Percentiles rank a stretch among this genome's conserved stretches.
Evolutionary conservation across 2,888 invertebrate genomes (phyloP).

Genomic region (Protophormia terraenovae): DNA sequence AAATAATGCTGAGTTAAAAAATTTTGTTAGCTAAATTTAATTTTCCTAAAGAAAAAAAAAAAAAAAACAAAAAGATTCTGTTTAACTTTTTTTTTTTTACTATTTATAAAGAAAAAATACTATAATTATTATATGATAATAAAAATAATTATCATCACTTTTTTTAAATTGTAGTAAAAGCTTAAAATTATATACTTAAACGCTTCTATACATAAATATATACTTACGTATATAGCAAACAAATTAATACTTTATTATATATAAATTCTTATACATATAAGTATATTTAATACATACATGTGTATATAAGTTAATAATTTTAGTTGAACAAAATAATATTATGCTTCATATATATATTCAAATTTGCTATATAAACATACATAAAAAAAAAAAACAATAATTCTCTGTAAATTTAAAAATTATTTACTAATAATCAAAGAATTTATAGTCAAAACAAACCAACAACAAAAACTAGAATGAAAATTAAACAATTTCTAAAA

Average conservation of each 20-base stretch:
- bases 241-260: slow-evolving; percentile 58
- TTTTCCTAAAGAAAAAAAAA: slow-evolving; percentile 41
- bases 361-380: slow-evolving; percentile 38
- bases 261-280: slow-evolving; percentile 31
- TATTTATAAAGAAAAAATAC: slow-evolving; percentile 35
- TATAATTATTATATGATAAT: slow-evolving; percentile 37
- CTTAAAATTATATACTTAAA: slow-evolving; percentile 67
- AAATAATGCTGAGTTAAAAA: slow-evolving; percentile 18
- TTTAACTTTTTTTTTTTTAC: slow-evolving; percentile 37
- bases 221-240: slow-evolving; percentile 39
- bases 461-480: slow-evolving; percentile 49
- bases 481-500: slow-evolving; percentile 64
- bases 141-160: slow-evolving; percentile 39
- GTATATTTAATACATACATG: not conserved
- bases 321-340: slow-evolving; percentile 60
- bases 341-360: slow-evolving; percentile 44
- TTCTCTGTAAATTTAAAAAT: slow-evolving; percentile 70
- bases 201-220: slow-evolving; percentile 44
- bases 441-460: slow-evolving; percentile 71
- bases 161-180: slow-evolving; percentile 61
- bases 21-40: slow-evolving; percentile 32
- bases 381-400: slow-evolving; percentile 13
- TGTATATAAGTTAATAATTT: slow-evolving; percentile 47
- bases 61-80: slow-evolving; percentile 57
- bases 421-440: slow-evolving; percentile 72